phyloP scores from a whole-genome alignment of 2,113 vertebrate species.

The Acrocephalus kingi region DNA sequence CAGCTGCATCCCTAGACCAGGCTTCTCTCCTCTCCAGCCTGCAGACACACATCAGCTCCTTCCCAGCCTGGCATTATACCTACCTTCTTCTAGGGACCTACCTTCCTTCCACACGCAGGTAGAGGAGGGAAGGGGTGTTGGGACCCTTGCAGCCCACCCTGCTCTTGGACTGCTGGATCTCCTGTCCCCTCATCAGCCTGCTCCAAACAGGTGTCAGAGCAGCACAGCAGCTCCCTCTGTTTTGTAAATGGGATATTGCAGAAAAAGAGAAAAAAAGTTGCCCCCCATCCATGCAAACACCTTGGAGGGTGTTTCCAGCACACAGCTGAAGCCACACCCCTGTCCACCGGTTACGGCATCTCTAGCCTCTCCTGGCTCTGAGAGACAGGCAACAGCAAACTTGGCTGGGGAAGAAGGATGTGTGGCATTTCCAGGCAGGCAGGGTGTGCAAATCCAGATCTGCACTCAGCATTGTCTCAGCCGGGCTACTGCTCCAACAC shows the following conservation, averaged over 20 bases:
- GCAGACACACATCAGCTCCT: neutral
- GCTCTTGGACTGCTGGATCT: neutral
- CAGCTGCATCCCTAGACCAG: neutral
- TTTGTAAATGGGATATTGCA: constrained; percentile 34
- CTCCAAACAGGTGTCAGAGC: neutral
- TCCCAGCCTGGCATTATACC: neutral
- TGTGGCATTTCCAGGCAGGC: neutral
- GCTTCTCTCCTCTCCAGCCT: neutral
- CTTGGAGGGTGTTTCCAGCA: neutral
- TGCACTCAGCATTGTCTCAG: neutral
- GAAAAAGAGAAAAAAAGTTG: neutral
- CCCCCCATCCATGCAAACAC: neutral
- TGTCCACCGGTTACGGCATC: neutral
- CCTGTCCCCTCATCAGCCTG: neutral
- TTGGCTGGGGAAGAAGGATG: neutral
- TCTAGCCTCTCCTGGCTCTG: neutral
- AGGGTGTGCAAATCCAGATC: neutral
- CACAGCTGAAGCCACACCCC: neutral
- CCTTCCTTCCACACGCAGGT: neutral
- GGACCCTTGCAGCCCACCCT: neutral
- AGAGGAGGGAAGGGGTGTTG: neutral
- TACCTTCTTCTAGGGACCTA: neutral
- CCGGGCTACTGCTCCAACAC: neutral
- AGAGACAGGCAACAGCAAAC: neutral
- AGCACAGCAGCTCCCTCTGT: constrained; percentile 64